Evolutionary conservation across 1,140 invertebrate species (phyloP).

Genomic region (Drosophila pseudoananassae): DNA sequence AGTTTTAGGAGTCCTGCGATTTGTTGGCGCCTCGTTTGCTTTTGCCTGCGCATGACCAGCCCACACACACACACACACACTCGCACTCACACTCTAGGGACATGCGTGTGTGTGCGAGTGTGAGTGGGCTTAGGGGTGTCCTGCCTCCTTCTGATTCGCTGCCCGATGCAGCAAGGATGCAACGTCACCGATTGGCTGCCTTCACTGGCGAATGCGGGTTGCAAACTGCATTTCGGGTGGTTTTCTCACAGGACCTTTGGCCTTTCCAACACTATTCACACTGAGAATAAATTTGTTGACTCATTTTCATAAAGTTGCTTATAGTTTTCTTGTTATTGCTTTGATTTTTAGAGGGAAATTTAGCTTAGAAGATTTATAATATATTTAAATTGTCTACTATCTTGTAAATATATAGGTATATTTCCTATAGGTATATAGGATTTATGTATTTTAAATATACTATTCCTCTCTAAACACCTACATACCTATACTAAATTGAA

Average conservation of each 20-base stretch:
- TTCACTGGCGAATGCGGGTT: conserved; percentile 22
- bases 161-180: conserved; percentile 67
- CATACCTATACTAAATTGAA: too few relatives aligned
- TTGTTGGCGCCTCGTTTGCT: conserved; percentile 61
- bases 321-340: too few relatives aligned
- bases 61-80: conserved; percentile 28
- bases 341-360: too few relatives aligned
- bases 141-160: conserved; percentile 68
- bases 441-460: too few relatives aligned
- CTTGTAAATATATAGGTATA: too few relatives aligned
- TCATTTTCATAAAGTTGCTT: neutral
- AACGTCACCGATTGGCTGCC: conserved; percentile 60
- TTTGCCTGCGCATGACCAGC: conserved; percentile 70
- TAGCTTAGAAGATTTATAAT: too few relatives aligned
- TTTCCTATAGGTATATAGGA: too few relatives aligned
- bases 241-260: neutral
- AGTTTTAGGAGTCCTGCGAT: conserved; percentile 72
- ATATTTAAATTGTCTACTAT: too few relatives aligned
- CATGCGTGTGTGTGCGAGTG: conserved; percentile 27
- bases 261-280: neutral
- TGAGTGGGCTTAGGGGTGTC: conserved; percentile 25
- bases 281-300: neutral
- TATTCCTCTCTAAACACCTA: too few relatives aligned
- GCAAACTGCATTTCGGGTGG: conserved; percentile 30
- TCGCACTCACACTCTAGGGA: conserved; percentile 49